Conservation (phyloP, 2,113 vertebrate species). For the Tiliqua scincoides region DNA sequence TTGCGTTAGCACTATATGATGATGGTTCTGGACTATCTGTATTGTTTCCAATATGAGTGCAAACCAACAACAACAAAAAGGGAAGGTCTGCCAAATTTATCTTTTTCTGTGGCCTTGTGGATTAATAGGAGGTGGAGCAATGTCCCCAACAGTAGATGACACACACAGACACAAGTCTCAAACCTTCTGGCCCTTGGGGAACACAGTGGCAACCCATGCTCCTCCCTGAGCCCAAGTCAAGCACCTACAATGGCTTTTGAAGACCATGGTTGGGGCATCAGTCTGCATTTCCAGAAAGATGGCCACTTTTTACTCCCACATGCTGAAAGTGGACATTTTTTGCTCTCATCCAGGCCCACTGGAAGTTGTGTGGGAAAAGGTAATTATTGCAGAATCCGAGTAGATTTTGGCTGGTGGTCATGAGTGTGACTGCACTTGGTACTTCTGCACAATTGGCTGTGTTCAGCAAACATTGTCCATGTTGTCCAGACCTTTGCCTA, state of each 20-base stretch:
- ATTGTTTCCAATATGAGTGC: background rate
- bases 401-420: background rate
- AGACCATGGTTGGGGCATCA: too few relatives aligned
- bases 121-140: background rate
- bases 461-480: background rate
- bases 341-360: background rate
- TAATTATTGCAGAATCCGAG: background rate
- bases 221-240: background rate
- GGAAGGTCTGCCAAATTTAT: background rate
- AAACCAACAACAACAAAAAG: background rate
- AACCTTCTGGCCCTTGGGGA: background rate
- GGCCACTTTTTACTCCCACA: background rate
- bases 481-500: background rate
- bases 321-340: background rate
- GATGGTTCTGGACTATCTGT: background rate
- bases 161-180: too few relatives aligned
- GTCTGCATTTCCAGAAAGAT: too few relatives aligned
- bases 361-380: background rate
- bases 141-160: background rate
- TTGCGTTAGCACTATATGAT: background rate
- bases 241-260: background rate
- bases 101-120: too few relatives aligned
- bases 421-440: background rate
- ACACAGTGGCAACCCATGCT: background rate
- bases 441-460: background rate